A percentile compares a stretch with the other conserved stretches of the same genome.
These are phyloP conservation scores for Heliconius hewitsoni DNA, from an alignment of 1,140 invertebrate species.

Conservation along the genomic window DNA sequence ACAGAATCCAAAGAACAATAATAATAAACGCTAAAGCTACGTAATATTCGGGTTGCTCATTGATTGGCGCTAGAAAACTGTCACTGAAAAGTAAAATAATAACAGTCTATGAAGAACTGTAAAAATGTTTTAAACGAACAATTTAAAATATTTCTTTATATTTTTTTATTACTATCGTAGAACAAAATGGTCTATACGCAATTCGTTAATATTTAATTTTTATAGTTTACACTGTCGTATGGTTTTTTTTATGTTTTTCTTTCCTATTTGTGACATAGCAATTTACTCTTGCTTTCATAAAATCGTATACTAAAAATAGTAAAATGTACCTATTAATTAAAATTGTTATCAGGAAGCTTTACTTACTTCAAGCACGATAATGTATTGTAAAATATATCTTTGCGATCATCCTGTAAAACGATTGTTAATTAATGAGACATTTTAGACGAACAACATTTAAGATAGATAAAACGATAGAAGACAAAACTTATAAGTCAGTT, in stretches of 20 bases:
- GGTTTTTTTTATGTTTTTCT: too few species aligned
- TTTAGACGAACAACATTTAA: too few species aligned
- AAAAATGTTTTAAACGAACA: neutral
- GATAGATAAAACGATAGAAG: too few species aligned
- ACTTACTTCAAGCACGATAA: slow-evolving; percentile 79
- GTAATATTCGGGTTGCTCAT: slow-evolving; percentile 62
- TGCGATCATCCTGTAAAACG: slow-evolving; percentile 55
- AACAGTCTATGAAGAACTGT: neutral
- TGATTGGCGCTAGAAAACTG: slow-evolving; percentile 57
- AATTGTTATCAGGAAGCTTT: neutral
- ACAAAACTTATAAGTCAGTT: too few species aligned
- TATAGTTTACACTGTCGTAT: too few species aligned
- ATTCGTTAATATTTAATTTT: too few species aligned
- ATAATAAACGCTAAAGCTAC: slow-evolving; percentile 57
- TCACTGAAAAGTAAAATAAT: slow-evolving; percentile 46
- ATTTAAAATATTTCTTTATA: neutral
- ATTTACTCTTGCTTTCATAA: too few species aligned
- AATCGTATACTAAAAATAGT: too few species aligned
- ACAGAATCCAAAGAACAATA: slow-evolving; percentile 58
- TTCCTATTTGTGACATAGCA: too few species aligned
- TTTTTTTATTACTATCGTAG: too few species aligned
- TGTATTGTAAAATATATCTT: slow-evolving; percentile 53
- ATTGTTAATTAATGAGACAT: too few species aligned
- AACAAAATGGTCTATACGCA: too few species aligned
- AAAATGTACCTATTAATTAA: neutral